A percentile compares a stretch with the other conserved stretches of the same genome.
Conservation (phyloP, 2,113 vertebrate genomes). For the Aptenodytes patagonicus region DNA sequence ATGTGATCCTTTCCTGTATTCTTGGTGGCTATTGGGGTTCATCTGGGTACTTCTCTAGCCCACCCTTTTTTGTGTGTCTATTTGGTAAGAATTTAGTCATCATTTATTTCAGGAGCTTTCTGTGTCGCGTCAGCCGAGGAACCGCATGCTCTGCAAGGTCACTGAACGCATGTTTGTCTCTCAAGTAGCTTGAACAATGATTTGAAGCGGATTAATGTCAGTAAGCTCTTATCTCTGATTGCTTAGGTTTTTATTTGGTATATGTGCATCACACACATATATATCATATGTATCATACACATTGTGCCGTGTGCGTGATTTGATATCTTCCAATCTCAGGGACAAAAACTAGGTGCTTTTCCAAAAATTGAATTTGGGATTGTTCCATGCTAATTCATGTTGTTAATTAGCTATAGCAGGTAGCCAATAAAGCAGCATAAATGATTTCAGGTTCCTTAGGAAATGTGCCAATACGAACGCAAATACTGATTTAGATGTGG, state of each 20-base stretch:
- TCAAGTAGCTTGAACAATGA: conserved; percentile 57
- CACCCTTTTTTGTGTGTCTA: neutral
- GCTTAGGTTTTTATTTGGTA: conserved; percentile 8
- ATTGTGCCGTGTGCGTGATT: neutral
- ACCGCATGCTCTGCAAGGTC: conserved; percentile 62
- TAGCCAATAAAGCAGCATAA: conserved; percentile 9
- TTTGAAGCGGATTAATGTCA: conserved; percentile 41
- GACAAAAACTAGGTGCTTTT: neutral
- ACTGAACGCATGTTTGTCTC: conserved; percentile 54
- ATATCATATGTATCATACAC: neutral
- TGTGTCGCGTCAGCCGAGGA: conserved; percentile 40
- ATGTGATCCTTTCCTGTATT: neutral
- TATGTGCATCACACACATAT: neutral
- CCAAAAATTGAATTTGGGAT: neutral
- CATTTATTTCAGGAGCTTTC: conserved; percentile 58
- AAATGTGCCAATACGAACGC: neutral
- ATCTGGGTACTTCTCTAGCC: neutral
- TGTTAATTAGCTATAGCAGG: conserved; percentile 32
- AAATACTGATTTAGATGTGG: neutral
- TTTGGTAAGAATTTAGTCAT: conserved; percentile 29
- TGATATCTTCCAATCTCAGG: neutral
- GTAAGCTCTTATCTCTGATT: conserved; percentile 59
- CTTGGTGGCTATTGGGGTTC: neutral
- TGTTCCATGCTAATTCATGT: neutral
- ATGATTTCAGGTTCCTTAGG: conserved; percentile 18